phyloP scores from a whole-genome alignment of 2,113 vertebrate species.

The Sapayoa aenigma region DNA sequence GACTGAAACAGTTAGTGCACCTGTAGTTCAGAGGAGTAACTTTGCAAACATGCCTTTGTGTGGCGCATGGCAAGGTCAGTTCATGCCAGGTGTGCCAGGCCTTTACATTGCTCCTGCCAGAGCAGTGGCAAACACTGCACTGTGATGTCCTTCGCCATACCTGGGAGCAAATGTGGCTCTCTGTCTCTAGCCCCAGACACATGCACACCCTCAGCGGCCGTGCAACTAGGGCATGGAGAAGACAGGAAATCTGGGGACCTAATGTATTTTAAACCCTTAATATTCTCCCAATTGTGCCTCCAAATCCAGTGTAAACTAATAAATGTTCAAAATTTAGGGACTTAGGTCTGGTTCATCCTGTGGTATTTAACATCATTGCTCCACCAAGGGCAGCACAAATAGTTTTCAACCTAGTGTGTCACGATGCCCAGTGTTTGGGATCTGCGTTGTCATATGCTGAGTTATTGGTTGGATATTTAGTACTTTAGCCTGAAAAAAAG shows the following conservation, averaged over 20 bases:
- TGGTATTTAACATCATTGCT: not conserved
- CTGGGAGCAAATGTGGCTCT: not conserved
- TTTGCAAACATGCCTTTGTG: not conserved
- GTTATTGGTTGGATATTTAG: not conserved
- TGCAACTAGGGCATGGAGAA: not conserved
- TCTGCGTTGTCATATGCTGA: not conserved
- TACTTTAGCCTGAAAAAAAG: not conserved
- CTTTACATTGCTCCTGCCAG: not conserved
- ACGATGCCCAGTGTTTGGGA: fast-evolving
- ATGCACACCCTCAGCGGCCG: not conserved
- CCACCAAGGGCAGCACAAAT: not conserved
- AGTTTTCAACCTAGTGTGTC: not conserved
- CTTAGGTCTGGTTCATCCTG: fast-evolving
- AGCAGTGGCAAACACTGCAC: not conserved
- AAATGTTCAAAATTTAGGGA: not conserved
- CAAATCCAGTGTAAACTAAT: not conserved
- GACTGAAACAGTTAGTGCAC: not conserved
- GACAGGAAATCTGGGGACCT: not conserved
- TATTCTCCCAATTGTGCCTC: not conserved
- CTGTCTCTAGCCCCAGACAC: not conserved
- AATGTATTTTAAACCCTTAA: not conserved
- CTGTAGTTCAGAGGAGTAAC: not conserved
- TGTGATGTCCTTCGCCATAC: not conserved
- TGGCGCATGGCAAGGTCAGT: not conserved
- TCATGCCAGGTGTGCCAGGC: not conserved